Conservation (phyloP, 2,888 invertebrate genomes). For the Folsomia candida region DNA sequence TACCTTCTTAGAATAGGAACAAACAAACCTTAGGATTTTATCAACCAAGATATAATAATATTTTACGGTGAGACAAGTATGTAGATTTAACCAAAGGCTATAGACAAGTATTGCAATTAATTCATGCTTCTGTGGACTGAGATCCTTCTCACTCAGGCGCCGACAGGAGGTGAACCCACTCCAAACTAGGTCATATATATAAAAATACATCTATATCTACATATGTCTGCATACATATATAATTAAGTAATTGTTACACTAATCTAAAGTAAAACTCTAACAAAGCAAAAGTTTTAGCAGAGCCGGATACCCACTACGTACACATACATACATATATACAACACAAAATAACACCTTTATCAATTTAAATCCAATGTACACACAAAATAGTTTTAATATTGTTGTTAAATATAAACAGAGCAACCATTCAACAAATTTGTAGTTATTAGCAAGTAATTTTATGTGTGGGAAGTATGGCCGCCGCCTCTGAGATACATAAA, state of each 20-base stretch:
- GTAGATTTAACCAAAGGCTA: background rate
- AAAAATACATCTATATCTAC: too few species aligned
- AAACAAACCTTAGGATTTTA: background rate
- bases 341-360: background rate
- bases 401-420: background rate
- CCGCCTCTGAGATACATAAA: background rate
- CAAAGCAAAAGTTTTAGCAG: background rate
- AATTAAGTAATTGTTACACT: background rate
- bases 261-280: too few species aligned
- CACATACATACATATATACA: background rate
- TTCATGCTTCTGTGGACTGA: background rate
- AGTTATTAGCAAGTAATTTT: too few species aligned
- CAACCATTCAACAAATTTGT: background rate
- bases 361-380: background rate
- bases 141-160: slow-evolving; percentile 2
- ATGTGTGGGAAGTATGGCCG: background rate
- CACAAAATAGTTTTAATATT: slow-evolving; percentile 5
- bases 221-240: background rate
- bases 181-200: background rate
- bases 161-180: background rate
- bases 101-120: background rate
- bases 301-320: background rate
- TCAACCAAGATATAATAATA: background rate
- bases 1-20: background rate
- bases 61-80: background rate